phyloP scores from a whole-genome alignment of 1,140 invertebrate species.

The Leptopilina clavipes region DNA sequence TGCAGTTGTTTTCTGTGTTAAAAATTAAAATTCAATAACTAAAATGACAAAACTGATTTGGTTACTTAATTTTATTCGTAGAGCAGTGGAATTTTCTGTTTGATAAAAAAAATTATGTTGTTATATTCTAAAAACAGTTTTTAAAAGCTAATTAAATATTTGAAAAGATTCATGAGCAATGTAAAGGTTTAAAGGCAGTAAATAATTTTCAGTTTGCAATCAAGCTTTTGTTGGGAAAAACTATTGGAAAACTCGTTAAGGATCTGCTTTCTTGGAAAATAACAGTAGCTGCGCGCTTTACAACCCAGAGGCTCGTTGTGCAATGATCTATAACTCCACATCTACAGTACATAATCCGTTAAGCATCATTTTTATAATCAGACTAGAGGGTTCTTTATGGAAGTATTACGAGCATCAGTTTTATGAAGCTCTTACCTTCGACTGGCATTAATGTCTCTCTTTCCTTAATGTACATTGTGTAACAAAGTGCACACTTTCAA shows the following conservation, averaged over 20 bases:
- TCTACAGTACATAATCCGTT: constrained; percentile 1
- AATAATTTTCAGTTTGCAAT: too few relatives aligned
- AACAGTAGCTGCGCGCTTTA: not conserved
- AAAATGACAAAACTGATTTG: too few relatives aligned
- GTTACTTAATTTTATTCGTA: too few relatives aligned
- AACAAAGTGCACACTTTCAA: constrained; percentile 3
- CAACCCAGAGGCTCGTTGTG: not conserved
- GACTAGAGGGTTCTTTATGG: constrained; percentile 25
- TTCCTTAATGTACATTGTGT: constrained; percentile 23
- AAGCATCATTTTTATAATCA: constrained; percentile 28
- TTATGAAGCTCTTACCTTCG: constrained; percentile 26
- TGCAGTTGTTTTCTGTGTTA: too few relatives aligned
- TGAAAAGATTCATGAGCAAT: too few relatives aligned
- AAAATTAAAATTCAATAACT: too few relatives aligned
- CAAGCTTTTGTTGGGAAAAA: not conserved
- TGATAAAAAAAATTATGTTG: too few relatives aligned
- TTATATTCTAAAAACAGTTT: too few relatives aligned
- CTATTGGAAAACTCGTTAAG: constrained; percentile 16
- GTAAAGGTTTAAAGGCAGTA: too few relatives aligned
- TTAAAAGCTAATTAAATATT: too few relatives aligned
- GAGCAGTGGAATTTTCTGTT: too few relatives aligned
- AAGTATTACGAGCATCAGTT: constrained; percentile 27
- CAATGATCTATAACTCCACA: constrained; percentile 13
- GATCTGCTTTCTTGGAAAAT: constrained; percentile 2
- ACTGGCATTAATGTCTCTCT: constrained; percentile 22